Evolutionary conservation across 2,888 invertebrate genomes (phyloP), one percentile per base, ranked within the genome.

Genomic region (Zhengitettix transpicula): DNA sequence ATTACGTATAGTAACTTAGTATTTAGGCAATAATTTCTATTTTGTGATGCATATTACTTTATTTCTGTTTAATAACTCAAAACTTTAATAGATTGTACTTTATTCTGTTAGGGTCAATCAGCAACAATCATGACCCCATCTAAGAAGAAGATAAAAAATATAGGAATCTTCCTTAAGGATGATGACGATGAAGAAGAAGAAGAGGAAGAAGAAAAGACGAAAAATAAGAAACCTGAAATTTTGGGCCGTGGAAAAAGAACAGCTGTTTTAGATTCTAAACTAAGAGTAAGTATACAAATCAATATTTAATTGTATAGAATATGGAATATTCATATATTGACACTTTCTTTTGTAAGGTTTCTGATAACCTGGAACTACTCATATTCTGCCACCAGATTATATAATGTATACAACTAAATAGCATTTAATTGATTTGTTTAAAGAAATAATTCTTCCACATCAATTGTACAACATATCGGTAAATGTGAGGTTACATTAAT

Each of bases 71-170:
- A 14, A 5, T n/a, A n/a, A n/a, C 9, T 0, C 15, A 56, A 44
- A 57, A 16, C 41, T 40, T 41, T 55, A 17, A 55, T 55, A 15
- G 14, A 42, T 51, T 14, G 14, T 58, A 57, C 58, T 58, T 55
- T 17, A 58, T 62, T 58, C 65, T 65, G 41, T 17, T 64, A 86
- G 72, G 80, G 77, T 16, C 81, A 85, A 58, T 85, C 94, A 0
- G 93, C 94, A 0, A 82, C 86, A 11, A 77, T 94, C 12, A 80
- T 98, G 65, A 97, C 98, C 7, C 85, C 85, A 60, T 89, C 90
- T 0, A 97, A 96, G 72, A 97, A 97, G 76, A 92, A 91, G 70
- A 82, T 96, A 9, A 97, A 96, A 72, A 94, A 95, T 70, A 84
- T 97, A 62, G 94, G 95, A 10, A 94, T 98, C 66, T 95, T 94